These are phyloP conservation scores for Hycleus cichorii DNA, from an alignment of 1,140 invertebrate species.

Conservation along the genomic window DNA sequence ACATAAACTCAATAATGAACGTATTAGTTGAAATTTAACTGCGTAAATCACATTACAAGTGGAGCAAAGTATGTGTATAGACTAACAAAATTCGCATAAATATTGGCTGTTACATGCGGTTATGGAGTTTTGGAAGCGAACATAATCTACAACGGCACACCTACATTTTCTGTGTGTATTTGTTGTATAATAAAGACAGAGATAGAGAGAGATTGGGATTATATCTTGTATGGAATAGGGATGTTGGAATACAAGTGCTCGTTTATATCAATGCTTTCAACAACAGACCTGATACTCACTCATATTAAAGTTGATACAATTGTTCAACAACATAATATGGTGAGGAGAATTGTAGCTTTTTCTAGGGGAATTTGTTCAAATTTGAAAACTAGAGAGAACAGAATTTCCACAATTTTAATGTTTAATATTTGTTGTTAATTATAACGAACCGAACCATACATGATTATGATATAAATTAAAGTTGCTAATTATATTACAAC, in stretches of 20 bases:
- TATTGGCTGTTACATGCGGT: conserved; percentile 20
- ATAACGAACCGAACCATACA: conserved; percentile 3
- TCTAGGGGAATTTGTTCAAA: not conserved
- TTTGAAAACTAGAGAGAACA: not conserved
- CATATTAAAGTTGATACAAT: conserved; percentile 16
- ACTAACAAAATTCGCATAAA: conserved; percentile 20
- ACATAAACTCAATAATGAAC: conserved; percentile 9
- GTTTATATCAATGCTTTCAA: conserved; percentile 16
- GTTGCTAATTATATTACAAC: conserved; percentile 26
- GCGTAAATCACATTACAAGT: conserved; percentile 20
- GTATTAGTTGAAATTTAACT: conserved; percentile 13
- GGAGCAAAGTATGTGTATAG: conserved; percentile 7
- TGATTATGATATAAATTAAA: conserved; percentile 32
- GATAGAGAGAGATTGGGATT: conserved; percentile 3
- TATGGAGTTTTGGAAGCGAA: conserved; percentile 10
- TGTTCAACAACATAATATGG: conserved; percentile 4
- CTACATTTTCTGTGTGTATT: not conserved
- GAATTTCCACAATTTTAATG: not conserved
- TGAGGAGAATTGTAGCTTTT: too few species aligned
- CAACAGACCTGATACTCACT: conserved; percentile 8
- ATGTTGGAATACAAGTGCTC: conserved; percentile 9
- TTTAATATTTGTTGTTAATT: not conserved
- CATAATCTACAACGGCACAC: conserved; percentile 13
- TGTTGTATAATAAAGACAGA: too few species aligned
- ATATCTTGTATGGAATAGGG: conserved; percentile 13